Evolutionary conservation across 30 jellyfish, hydroid and myxozoan genomes (phyloP), one percentile per base, ranked within the genome.

Genomic region (Aurelia coerulea): DNA sequence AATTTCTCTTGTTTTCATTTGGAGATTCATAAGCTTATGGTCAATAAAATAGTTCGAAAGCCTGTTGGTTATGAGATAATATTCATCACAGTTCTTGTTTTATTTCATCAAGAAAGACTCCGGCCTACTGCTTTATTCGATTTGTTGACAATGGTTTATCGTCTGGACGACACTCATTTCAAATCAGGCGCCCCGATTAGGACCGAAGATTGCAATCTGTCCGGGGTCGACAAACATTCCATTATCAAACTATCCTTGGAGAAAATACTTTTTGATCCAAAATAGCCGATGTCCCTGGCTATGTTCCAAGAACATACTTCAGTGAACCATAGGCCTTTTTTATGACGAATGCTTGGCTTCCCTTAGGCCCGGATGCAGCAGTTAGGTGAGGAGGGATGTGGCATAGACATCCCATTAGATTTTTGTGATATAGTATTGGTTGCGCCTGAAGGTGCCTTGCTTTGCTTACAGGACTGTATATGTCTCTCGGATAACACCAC

Each of bases 121-220:
- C 15, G 42, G 76, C 76, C 76, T 23, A 23, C 76, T 46, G 76
- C 76, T 23, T 13, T 46, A 65, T 65, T 15, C 76, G 17, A 46
- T 65, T 78, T 78, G 78, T 63, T 78, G 78, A 78, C 63, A 78
- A 51, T 51, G 68, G 62, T 78, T 63, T 35, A 60, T 51, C 70
- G 68, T 64, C 54, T 35, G 33, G 83, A 10, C 41, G 56, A 46
- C 56, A 46, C 39, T 76, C 51, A 54, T 76, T 76, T 63, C 34
- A 50, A 46, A 42, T 63, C 62, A 52, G 52, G 62, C 62, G 46
- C 80, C 63, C 60, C 74, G 68, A 37, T 46, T 62, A 58, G 73
- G 31, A 74, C 79, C 32, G 76, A 31, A 31, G 78, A 51, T 68
- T 78, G 70, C 88, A 15, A 53, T 23, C 49, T 49, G 41, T 33